Base-by-base conservation (phyloP, 2,113 vertebrate species). In the Crypturellus undulatus region DNA sequence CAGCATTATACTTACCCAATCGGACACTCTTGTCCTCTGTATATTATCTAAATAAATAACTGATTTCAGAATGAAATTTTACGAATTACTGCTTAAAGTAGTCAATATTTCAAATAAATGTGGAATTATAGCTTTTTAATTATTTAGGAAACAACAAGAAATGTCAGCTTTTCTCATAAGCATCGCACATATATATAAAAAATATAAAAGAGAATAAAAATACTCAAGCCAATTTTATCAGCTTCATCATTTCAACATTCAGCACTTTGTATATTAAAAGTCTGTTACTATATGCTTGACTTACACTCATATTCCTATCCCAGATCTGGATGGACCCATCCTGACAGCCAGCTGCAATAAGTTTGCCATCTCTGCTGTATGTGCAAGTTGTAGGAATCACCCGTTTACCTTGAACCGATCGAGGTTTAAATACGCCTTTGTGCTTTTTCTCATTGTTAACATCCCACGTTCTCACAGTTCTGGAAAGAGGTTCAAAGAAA, bases 251-350 rank as follows among this genome's bases (percentile, higher is more conserved):
- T 81, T 85, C 32, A 72, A 38, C 19, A 80, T 60, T 81, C 5
- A 87, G 21, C 10, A 76, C 7, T 64, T 10, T 0, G 42, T 54
- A 68, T 9, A 64, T 26, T 8, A 64, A 32, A 72, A 68, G 11
- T 3, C 63, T 21, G 25, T 64, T 70, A 87, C 18, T 12, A 87
- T 65, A 95, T 47, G 81, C 3, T 77, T 85, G 32, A 98, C 99
- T 99, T 97, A 99, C 99, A 58, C 96, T 99, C 93, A 99, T 94
- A 97, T 99, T 99, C 84, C 99, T 98, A 87, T 99, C 99, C 99
- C 99, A 99, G 96, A 99, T 99, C 97, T 99, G 99, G 92, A 99
- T 99, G 96, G 98, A 99, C 59, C 99, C 99, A 70, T 99, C 99
- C 95, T 99, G 99, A 95, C 99, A 99, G 86, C 98, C 99, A 6